Conservation (phyloP, 2,888 invertebrate genomes). For the Pheosia gnoma region DNA sequence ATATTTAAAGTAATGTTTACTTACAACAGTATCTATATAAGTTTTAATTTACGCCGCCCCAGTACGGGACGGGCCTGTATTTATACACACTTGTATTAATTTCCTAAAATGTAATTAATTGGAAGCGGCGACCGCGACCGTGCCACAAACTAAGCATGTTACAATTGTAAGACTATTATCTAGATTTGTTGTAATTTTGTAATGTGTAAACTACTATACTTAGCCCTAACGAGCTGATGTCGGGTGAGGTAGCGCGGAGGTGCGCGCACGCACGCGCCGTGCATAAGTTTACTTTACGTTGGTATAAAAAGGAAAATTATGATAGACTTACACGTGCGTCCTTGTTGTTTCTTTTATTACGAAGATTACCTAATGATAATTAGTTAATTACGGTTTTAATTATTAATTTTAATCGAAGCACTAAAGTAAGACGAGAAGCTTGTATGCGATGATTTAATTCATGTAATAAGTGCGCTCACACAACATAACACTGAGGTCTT, state of each 20-base stretch:
- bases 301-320: constrained; percentile 83
- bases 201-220: constrained; percentile 71
- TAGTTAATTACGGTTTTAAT: constrained; percentile 85
- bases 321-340: constrained; percentile 81
- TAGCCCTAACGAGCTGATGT: constrained; percentile 65
- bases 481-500: constrained; percentile 76
- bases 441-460: constrained; percentile 77
- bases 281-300: constrained; percentile 69
- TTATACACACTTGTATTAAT: constrained; percentile 79
- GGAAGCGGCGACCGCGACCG: constrained; percentile 75
- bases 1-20: constrained; percentile 78
- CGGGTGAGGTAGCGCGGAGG: constrained; percentile 42
- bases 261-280: constrained; percentile 42
- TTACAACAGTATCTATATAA: constrained; percentile 79
- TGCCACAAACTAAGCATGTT: constrained; percentile 76
- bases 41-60: constrained; percentile 71
- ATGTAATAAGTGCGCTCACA: constrained; percentile 81
- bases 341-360: constrained; percentile 76
- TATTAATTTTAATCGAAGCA: constrained; percentile 81
- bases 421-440: constrained; percentile 80
- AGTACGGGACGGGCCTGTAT: constrained; percentile 63
- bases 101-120: constrained; percentile 79
- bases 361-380: constrained; percentile 82
- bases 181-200: constrained; percentile 79
- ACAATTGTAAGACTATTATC: constrained; percentile 82